Evolutionary conservation across 2,113 vertebrate genomes (phyloP).

Genomic region (Scortum barcoo): DNA sequence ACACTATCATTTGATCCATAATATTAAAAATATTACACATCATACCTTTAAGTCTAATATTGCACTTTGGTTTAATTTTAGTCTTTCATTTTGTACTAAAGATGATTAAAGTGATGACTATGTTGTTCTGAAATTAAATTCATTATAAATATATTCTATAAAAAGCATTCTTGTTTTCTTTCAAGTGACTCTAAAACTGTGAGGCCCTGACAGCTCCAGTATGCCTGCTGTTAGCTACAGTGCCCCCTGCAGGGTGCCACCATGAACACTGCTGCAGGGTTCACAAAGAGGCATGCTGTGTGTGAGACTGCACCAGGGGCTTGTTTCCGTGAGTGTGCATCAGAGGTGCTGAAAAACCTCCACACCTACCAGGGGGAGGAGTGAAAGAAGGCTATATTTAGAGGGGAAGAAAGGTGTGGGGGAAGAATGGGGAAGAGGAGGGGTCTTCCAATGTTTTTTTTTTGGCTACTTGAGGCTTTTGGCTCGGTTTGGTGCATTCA

Average conservation of each 20-base stretch:
- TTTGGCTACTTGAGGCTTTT: slow-evolving; percentile 25
- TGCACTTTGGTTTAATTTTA: not conserved
- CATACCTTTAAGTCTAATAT: not conserved
- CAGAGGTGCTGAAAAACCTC: slow-evolving; percentile 26
- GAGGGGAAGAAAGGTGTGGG: slow-evolving; percentile 16
- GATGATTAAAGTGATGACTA: not conserved
- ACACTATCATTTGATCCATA: not conserved
- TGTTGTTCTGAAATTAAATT: not conserved
- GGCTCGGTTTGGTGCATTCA: not conserved
- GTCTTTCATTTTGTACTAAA: not conserved
- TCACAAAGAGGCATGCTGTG: not conserved
- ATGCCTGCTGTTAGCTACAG: slow-evolving; percentile 25
- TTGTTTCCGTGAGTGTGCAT: slow-evolving; percentile 9
- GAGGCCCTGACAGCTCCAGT: not conserved
- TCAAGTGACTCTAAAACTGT: not conserved
- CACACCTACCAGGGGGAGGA: slow-evolving; percentile 8
- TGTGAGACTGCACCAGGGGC: slow-evolving; percentile 27
- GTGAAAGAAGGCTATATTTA: slow-evolving; percentile 40
- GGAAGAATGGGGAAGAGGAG: too few species aligned
- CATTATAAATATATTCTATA: not conserved
- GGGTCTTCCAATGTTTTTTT: too few species aligned
- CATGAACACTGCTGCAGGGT: slow-evolving; percentile 16
- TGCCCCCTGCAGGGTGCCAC: not conserved
- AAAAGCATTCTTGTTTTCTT: not conserved
- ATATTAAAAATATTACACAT: not conserved